A percentile compares a stretch with the other conserved stretches of the same genome.
phyloP scores from a whole-genome alignment of 2,113 vertebrate genomes.

The Charadrius vociferus region DNA sequence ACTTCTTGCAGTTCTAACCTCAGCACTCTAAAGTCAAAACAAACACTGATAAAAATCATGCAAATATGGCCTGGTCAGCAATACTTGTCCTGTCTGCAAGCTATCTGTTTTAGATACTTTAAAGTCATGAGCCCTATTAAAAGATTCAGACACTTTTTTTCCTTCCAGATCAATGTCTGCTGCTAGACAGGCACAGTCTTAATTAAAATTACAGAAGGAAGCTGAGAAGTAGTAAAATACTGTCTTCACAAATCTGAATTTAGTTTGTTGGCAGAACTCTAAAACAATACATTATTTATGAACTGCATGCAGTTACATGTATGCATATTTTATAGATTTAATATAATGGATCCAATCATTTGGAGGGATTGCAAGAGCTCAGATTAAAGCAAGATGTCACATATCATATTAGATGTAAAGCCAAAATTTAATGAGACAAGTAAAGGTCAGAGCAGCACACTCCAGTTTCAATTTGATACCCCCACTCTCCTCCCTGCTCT shows the following conservation, averaged over 20 bases:
- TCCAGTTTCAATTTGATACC: neutral
- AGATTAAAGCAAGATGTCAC: slow-evolving; percentile 68
- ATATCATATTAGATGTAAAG: slow-evolving; percentile 40
- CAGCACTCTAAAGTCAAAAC: neutral
- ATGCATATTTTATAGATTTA: slow-evolving; percentile 54
- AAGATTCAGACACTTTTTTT: neutral
- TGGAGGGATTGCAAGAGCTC: slow-evolving; percentile 18
- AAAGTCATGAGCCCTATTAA: neutral
- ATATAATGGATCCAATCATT: slow-evolving; percentile 59
- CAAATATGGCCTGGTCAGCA: neutral
- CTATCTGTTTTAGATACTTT: neutral
- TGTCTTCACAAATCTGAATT: neutral
- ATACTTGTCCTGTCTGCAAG: neutral
- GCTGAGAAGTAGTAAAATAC: neutral
- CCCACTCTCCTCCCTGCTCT: neutral
- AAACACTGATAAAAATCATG: neutral
- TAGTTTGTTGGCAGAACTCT: slow-evolving; percentile 46
- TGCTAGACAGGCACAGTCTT: neutral
- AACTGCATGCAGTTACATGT: slow-evolving; percentile 36
- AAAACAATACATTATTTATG: slow-evolving; percentile 59
- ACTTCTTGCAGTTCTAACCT: neutral
- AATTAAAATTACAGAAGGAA: slow-evolving; percentile 35
- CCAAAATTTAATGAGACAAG: slow-evolving; percentile 65
- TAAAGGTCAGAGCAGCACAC: slow-evolving; percentile 54
- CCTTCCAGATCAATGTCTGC: neutral